Base-by-base conservation (phyloP, 2,888 invertebrate species). In the Drosophila acutilabella region DNA sequence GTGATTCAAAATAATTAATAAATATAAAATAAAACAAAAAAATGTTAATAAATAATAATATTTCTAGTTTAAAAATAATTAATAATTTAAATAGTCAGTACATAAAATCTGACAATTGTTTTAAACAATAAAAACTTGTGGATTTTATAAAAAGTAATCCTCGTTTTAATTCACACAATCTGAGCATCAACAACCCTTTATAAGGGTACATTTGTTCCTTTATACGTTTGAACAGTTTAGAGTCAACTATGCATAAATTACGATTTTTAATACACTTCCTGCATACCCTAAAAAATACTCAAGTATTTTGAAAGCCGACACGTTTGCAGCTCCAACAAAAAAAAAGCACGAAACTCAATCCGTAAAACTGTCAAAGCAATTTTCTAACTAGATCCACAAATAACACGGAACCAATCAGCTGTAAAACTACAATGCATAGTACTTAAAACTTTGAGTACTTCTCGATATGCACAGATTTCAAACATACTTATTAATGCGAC, bases 391-490 rank as follows among this genome's bases (percentile, higher is more conserved):
- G 48, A 42, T 16, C 40, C 18, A 45, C 18, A 52, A 81, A 81
- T 81, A 64, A 51, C 67, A 54, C 20, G 40, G 64, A 77, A 41
- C 41, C 78, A 80, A 72, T 87, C 81, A 81, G 59, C 79, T 83
- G 79, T 74, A 70, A 78, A 87, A 59, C 54, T 48, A 64, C 52
- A 58, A 58, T 54, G n/a, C 48, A 36, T 53, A 61, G 33, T 41
- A 44, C 50, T 68, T 60, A 60, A 60, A 23, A 30, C 23, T 44
- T 36, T 48, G 16, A 42, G 56, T 20, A 54, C 47, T 70, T 71
- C 74, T 76, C 81, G 80, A 20, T 38, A 51, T 51, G 38, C 14
- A 56, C 36, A 23, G 75, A 81, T 78, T 83, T 64, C 40, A 14
- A 67, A 70, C 53, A 56, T 41, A 65, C 58, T 60, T 48, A 58